Evolutionary conservation across 2,888 invertebrate species (phyloP), one percentile per base, ranked within the genome.

Genomic region (Sclerodermus sp.): DNA sequence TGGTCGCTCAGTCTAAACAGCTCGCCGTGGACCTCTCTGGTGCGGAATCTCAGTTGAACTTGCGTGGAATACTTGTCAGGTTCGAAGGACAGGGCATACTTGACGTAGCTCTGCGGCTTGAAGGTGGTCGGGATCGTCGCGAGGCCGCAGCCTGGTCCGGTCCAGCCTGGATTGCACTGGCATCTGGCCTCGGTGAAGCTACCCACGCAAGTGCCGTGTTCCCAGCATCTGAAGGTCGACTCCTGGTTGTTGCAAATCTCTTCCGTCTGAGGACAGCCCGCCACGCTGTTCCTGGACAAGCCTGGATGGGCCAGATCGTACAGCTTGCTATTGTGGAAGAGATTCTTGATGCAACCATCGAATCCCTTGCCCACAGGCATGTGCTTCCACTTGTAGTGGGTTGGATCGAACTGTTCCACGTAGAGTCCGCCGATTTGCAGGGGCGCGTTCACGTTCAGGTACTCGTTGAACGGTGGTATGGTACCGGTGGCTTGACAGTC

Each of bases 241-340:
- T 93, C 92, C 40, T 93, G 91, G 70, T 89, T 87, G 61, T 91
- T 89, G 77, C 97, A 96, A 36, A 90, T 86, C 69, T 94, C 93
- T 70, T 97, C 96, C 10, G 96, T 93, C 72, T 93, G 92, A 0
- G 92, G 90, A 76, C 98, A 99, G 2, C 96, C 96, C 1, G 91
- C 88, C 1, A 89, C 86, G 57, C 93, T 93, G 74, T 92, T 89
- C 66, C 91, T 82, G 0, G 90, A 90, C 23, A 93, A 81, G 1
- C 96, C 96, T 1, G 96, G 95, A 76, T 92, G 91, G 0, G 95
- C 95, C 62, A 99, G 82, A 76, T 99, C 98, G 78, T 98, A 98
- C 46, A 98, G 81, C 76, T 89, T 93, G 68, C 96, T 96, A 74
- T 99, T 97, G 74, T 98, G 96, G 71, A 96, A 88, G 42, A 99